These are phyloP conservation scores for Crotalus viridis DNA, from an alignment of 2,113 vertebrate genomes.

Conservation along the genomic window DNA sequence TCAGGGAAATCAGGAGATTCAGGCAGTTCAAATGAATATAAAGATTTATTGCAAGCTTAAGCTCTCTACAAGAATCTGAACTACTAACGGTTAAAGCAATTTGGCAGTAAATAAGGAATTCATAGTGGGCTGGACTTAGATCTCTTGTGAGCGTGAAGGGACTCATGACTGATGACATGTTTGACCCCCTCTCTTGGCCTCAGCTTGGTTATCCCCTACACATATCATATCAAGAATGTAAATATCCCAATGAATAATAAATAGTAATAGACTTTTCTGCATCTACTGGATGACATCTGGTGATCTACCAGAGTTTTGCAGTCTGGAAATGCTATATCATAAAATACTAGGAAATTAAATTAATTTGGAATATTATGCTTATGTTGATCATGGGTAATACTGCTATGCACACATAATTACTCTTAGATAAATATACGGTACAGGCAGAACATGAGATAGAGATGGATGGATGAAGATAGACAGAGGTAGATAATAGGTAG, in stretches of 20 bases:
- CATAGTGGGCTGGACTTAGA: background rate
- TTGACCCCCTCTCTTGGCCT: background rate
- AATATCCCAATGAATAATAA: background rate
- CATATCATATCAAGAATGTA: background rate
- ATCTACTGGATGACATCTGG: background rate
- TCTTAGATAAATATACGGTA: background rate
- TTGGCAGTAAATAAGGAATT: background rate
- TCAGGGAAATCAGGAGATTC: background rate
- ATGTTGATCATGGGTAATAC: background rate
- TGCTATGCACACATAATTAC: background rate
- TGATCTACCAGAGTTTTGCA: background rate
- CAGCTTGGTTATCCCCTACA: background rate
- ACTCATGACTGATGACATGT: background rate
- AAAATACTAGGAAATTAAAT: background rate
- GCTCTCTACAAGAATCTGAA: background rate
- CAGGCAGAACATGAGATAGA: background rate
- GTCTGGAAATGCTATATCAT: background rate
- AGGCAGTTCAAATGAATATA: background rate
- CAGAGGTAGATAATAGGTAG: background rate
- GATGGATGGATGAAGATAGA: background rate
- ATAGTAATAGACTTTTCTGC: background rate
- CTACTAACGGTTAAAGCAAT: background rate
- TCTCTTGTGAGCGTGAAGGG: background rate
- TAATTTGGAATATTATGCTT: background rate
- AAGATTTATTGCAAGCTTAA: background rate